Percentiles rank a stretch among this genome's conserved stretches.
Evolutionary conservation across 2,888 invertebrate species (phyloP).

Genomic region (Leucophenga montana): DNA sequence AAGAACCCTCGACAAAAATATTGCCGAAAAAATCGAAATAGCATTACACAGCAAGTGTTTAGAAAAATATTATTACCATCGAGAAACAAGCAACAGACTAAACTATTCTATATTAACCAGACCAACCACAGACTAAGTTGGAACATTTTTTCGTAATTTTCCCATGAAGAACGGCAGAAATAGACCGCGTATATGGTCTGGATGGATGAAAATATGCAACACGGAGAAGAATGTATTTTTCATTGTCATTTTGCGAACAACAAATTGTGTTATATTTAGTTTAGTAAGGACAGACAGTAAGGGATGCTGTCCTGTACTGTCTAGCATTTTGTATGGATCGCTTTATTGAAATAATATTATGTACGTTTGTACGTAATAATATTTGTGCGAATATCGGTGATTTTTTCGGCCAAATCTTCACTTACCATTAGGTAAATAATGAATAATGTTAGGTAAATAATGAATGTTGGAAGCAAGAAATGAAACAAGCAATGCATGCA

Average conservation of each 20-base stretch:
- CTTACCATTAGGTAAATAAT: no score
- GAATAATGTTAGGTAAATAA: no score
- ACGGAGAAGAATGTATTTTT: slow-evolving; percentile 1
- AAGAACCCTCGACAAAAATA: no score
- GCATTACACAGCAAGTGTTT: slow-evolving; percentile 33
- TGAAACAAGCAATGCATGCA: no score
- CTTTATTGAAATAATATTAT: not conserved
- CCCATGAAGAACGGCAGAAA: not conserved
- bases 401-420: no score
- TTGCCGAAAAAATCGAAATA: slow-evolving; percentile 2
- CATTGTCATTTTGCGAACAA: slow-evolving; percentile 19
- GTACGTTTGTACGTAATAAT: slow-evolving; percentile 1
- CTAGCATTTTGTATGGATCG: not conserved
- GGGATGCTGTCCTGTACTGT: slow-evolving; percentile 10
- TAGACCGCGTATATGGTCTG: no score
- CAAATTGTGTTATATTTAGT: not conserved
- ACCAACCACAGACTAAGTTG: no score
- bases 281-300: not conserved
- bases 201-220: not conserved
- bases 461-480: no score
- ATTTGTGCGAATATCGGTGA: no score
- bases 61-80: slow-evolving; percentile 28
- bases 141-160: slow-evolving; percentile 3
- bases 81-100: not conserved
- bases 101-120: no score